A percentile compares a stretch with the other conserved stretches of the same genome.
These are phyloP conservation scores for Phthorimaea operculella DNA, from an alignment of 1,140 invertebrate species.

Conservation along the genomic window DNA sequence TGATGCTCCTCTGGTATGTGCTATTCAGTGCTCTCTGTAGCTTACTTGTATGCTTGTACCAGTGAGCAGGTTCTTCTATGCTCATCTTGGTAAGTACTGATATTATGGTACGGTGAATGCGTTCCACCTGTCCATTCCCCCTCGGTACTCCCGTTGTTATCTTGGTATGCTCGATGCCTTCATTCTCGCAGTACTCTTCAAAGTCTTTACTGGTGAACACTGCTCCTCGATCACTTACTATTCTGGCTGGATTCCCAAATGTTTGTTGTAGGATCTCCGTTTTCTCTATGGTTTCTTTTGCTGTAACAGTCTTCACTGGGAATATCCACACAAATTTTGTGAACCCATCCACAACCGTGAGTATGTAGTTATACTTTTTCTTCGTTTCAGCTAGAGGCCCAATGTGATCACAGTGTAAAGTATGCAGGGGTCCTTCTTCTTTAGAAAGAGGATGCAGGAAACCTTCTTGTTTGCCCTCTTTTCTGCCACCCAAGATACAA, in stretches of 20 bases:
- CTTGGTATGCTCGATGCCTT: constrained; percentile 13
- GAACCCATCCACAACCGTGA: constrained; percentile 47
- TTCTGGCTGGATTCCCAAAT: constrained; percentile 21
- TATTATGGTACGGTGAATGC: too few species aligned
- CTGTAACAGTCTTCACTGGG: constrained; percentile 29
- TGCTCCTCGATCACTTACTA: constrained; percentile 21
- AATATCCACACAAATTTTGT: constrained; percentile 19
- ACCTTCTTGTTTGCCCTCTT: constrained; percentile 32
- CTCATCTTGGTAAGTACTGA: too few species aligned
- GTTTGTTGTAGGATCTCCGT: constrained; percentile 19
- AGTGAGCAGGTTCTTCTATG: too few species aligned
- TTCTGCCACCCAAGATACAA: not conserved
- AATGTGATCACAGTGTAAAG: constrained; percentile 31
- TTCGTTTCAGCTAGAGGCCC: constrained; percentile 24
- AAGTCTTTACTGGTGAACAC: constrained; percentile 12
- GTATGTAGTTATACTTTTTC: constrained; percentile 39
- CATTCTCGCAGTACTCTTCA: constrained; percentile 12
- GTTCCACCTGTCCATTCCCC: too few species aligned
- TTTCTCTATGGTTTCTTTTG: constrained; percentile 28
- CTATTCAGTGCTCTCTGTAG: too few species aligned
- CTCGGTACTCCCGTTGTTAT: too few species aligned
- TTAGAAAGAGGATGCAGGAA: constrained; percentile 26
- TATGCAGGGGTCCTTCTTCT: constrained; percentile 20
- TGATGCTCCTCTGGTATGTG: too few species aligned
- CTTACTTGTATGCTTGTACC: too few species aligned